Conservation (phyloP, 2,888 invertebrate genomes). For the Saturnia pavonia region DNA sequence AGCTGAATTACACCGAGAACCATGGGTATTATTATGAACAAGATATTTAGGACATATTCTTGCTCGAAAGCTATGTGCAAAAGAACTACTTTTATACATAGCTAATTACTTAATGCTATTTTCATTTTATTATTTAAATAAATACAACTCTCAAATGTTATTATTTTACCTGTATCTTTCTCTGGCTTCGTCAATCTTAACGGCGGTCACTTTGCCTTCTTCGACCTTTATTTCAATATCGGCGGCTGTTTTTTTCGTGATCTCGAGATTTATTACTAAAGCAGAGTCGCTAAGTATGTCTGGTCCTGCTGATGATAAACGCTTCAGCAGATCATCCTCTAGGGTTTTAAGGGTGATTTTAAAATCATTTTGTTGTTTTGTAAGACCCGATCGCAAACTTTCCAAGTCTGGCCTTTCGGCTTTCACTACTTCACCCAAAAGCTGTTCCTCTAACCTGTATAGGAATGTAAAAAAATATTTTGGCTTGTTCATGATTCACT, state of each 20-base stretch:
- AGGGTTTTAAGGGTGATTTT: constrained; percentile 94
- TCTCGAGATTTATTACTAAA: constrained; percentile 95
- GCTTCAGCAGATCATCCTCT: constrained; percentile 94
- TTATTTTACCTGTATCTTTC: constrained; percentile 88
- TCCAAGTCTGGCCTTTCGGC: constrained; percentile 96
- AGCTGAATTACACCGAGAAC: too few species aligned
- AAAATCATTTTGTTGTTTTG: constrained; percentile 96
- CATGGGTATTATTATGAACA: too few species aligned
- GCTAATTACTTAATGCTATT: neutral
- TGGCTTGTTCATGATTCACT: neutral
- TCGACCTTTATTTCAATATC: constrained; percentile 94
- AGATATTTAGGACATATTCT: too few species aligned
- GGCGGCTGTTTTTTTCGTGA: constrained; percentile 94
- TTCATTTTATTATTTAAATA: neutral
- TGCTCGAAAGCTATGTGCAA: too few species aligned
- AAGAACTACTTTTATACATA: neutral
- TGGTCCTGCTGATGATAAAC: constrained; percentile 94
- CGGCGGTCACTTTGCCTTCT: constrained; percentile 92
- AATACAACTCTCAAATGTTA: neutral
- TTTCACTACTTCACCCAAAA: constrained; percentile 96
- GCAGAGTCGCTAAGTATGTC: constrained; percentile 95
- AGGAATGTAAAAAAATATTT: constrained; percentile 11
- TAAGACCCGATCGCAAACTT: constrained; percentile 89
- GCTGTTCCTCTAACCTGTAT: constrained; percentile 91
- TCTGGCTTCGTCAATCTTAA: constrained; percentile 94